Conservation (phyloP, 2,888 invertebrate genomes). For the Apodemia duryi region DNA sequence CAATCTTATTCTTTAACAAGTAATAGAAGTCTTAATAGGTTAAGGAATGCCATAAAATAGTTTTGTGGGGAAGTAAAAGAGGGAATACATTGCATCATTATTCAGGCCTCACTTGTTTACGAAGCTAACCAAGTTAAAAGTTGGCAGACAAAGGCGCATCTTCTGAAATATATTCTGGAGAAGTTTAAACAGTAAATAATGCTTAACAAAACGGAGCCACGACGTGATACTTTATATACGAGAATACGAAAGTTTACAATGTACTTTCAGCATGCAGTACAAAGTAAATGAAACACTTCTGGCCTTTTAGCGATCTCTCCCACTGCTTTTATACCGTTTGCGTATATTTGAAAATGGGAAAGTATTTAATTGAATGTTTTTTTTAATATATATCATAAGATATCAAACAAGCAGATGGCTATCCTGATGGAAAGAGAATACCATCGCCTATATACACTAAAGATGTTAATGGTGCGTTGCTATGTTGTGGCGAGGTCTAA, state of each 20-base stretch:
- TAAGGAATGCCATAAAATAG: not conserved
- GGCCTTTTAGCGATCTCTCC: too few species aligned
- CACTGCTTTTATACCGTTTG: too few species aligned
- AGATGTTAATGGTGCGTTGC: too few species aligned
- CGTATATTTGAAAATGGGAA: too few species aligned
- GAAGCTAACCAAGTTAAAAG: conserved; percentile 13
- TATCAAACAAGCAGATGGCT: too few species aligned
- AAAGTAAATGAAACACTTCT: not conserved
- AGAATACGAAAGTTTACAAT: not conserved
- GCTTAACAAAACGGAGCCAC: not conserved
- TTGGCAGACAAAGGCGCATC: conserved; percentile 9
- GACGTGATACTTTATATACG: not conserved
- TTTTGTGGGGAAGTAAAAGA: not conserved
- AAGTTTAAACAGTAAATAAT: conserved; percentile 15
- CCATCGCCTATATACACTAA: too few species aligned
- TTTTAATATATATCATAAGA: too few species aligned
- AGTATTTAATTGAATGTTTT: too few species aligned
- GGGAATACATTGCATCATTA: conserved; percentile 15
- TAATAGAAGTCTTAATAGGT: not conserved
- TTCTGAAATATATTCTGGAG: conserved; percentile 1
- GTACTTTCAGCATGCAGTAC: not conserved
- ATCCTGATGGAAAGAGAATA: too few species aligned
- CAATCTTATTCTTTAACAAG: too few species aligned
- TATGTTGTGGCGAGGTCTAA: too few species aligned
- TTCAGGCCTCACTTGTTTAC: conserved; percentile 11